Conservation (phyloP, 2,113 vertebrate species). For the Coracopsis vasa region DNA sequence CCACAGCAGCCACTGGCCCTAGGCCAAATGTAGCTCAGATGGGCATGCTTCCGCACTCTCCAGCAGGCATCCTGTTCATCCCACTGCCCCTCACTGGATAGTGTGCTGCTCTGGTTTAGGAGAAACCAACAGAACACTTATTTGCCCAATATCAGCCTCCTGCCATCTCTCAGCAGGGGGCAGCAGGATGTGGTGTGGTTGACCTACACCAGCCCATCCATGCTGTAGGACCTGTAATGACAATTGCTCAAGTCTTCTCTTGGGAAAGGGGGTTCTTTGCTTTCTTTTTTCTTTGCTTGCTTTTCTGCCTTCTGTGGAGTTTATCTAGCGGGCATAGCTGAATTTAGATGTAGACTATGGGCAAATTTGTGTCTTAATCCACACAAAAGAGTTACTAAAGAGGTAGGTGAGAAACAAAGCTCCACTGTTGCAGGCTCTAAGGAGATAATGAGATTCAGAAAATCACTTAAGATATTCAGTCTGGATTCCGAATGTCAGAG, state of each 20-base stretch:
- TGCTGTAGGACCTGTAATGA: not conserved
- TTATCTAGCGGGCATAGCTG: not conserved
- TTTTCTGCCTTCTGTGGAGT: not conserved
- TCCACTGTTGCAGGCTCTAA: not conserved
- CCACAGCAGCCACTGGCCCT: rapidly evolving
- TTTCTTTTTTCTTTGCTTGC: not conserved
- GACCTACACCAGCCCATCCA: not conserved
- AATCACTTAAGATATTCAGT: not conserved
- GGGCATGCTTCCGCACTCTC: rapidly evolving
- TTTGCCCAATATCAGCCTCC: not conserved
- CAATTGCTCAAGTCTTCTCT: not conserved
- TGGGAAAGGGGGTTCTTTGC: not conserved
- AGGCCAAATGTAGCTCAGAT: not conserved
- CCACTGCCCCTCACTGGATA: not conserved
- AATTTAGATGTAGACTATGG: not conserved
- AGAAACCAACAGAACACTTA: not conserved
- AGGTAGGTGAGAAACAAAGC: not conserved
- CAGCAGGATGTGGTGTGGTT: rapidly evolving
- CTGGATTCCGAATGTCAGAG: not conserved
- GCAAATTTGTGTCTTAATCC: not conserved
- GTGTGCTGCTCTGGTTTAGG: not conserved
- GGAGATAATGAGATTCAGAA: slow-evolving; percentile 12
- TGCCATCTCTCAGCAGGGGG: not conserved
- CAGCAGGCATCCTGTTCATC: not conserved
- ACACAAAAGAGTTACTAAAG: not conserved